Conservation (phyloP, 2,888 invertebrate species). For the Dexiosoma caninum region DNA sequence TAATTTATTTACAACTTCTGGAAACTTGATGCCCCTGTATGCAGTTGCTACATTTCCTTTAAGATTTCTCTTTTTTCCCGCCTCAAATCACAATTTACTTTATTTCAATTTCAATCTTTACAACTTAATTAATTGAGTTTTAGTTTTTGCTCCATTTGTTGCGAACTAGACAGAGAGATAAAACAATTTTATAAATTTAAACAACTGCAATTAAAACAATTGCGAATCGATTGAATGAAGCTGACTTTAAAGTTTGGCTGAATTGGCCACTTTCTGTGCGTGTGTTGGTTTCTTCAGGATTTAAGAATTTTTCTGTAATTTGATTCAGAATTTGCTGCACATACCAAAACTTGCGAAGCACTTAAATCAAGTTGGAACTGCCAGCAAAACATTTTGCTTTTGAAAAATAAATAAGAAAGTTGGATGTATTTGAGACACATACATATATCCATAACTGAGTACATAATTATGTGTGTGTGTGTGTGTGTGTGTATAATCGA, state of each 20-base stretch:
- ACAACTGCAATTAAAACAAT: background rate
- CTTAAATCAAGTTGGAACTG: too few relatives aligned
- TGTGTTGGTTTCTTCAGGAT: background rate
- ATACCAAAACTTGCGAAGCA: too few relatives aligned
- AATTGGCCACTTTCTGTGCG: too few relatives aligned
- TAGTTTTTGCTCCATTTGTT: background rate
- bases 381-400: too few relatives aligned
- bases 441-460: too few relatives aligned
- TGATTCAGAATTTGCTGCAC: too few relatives aligned
- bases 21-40: too few relatives aligned
- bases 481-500: background rate
- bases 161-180: background rate
- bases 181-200: background rate
- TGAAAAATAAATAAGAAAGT: too few relatives aligned
- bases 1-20: too few relatives aligned
- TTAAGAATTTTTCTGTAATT: too few relatives aligned
- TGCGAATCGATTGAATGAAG: background rate
- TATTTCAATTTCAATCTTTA: background rate
- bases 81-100: background rate
- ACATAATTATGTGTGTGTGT: background rate
- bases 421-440: too few relatives aligned
- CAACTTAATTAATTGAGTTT: slow-evolving; percentile 23
- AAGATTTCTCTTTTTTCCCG: background rate
- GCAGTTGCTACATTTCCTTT: too few relatives aligned
- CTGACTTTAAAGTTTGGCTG: background rate